Conservation (phyloP, 2,888 invertebrate species). For the Camptogramma bilineatum region DNA sequence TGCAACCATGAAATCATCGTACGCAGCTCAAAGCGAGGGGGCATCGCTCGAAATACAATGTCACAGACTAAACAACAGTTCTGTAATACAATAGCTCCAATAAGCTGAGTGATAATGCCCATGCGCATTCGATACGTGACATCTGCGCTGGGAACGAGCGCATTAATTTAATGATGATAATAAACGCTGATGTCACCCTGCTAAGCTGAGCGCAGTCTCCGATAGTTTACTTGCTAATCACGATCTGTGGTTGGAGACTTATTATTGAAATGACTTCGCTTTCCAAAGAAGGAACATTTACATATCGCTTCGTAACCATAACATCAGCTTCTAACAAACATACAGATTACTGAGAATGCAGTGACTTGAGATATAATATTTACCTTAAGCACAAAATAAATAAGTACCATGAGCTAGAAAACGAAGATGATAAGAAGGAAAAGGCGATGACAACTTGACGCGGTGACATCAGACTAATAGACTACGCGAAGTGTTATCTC, state of each 20-base stretch:
- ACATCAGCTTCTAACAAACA: neutral
- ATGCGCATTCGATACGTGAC: constrained; percentile 15
- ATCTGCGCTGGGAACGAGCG: constrained; percentile 14
- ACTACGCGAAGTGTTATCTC: constrained; percentile 11
- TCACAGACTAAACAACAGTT: constrained; percentile 8
- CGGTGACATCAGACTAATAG: constrained; percentile 22
- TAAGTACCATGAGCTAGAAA: too few relatives aligned
- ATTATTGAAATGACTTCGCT: constrained; percentile 5
- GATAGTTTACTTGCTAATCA: constrained; percentile 7
- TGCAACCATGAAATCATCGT: constrained; percentile 16
- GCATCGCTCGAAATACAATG: constrained; percentile 14
- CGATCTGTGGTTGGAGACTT: neutral
- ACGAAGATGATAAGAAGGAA: constrained; percentile 5
- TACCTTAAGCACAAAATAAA: too few relatives aligned
- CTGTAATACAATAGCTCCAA: constrained; percentile 16
- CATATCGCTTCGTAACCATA: neutral
- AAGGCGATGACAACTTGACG: constrained; percentile 11
- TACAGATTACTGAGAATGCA: neutral
- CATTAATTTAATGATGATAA: neutral
- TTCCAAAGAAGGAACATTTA: constrained; percentile 6
- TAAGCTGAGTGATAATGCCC: constrained; percentile 19
- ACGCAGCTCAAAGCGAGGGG: constrained; percentile 1
- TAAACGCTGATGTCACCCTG: constrained; percentile 12
- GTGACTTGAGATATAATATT: neutral
- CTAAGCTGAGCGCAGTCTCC: neutral